Evolutionary conservation across 2,113 vertebrate genomes (phyloP).

Genomic region (Eclectus roratus): DNA sequence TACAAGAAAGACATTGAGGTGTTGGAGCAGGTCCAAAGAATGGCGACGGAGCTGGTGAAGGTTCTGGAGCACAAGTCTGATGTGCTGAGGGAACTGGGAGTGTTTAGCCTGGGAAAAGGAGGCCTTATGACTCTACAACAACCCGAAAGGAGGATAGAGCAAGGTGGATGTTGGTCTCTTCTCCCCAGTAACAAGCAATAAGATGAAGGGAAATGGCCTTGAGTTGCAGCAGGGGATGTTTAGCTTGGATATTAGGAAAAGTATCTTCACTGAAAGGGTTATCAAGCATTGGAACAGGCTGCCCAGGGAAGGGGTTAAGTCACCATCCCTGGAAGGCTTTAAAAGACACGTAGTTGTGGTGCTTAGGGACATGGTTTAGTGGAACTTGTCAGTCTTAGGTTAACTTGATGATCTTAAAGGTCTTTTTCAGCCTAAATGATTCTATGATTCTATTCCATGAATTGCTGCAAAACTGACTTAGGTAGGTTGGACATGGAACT

Average conservation of each 20-base stretch:
- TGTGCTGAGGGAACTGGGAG: not conserved
- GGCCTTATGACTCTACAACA: not conserved
- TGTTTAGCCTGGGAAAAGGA: not conserved
- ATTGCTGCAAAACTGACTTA: not conserved
- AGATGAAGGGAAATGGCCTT: not conserved
- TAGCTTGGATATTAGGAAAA: not conserved
- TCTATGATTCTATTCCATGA: not conserved
- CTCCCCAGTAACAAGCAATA: not conserved
- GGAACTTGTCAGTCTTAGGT: not conserved
- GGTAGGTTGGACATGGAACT: not conserved
- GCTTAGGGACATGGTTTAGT: not conserved
- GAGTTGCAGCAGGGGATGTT: not conserved
- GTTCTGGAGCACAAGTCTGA: not conserved
- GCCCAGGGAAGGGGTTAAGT: not conserved
- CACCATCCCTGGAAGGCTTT: not conserved
- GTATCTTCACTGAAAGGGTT: not conserved
- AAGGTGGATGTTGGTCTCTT: not conserved
- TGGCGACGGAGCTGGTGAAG: not conserved
- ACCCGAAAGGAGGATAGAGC: not conserved
- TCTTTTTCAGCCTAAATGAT: not conserved
- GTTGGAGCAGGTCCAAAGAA: not conserved
- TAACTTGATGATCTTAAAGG: not conserved
- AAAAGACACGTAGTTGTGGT: not conserved
- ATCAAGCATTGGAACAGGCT: not conserved
- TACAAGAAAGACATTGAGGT: not conserved